phyloP scores from a whole-genome alignment of 2,888 invertebrate species.

The Lasioglossum morio region DNA sequence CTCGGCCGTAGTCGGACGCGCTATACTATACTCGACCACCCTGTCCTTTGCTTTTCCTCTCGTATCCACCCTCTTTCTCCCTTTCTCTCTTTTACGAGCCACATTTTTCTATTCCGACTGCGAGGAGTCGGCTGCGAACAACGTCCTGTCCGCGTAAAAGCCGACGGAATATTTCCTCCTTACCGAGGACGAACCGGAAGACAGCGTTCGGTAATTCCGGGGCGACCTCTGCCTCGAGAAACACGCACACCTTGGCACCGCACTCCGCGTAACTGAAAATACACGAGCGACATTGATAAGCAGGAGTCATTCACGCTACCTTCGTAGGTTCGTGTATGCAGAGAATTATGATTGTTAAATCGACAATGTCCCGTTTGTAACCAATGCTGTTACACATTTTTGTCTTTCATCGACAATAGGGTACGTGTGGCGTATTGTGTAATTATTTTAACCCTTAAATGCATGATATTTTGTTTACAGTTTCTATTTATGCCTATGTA shows the following conservation, averaged over 20 bases:
- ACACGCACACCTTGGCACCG: not conserved
- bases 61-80: not conserved
- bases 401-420: no score
- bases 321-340: no score
- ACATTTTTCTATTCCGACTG: constrained; percentile 34
- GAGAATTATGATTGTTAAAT: no score
- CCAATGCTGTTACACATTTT: no score
- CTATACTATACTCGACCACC: not conserved
- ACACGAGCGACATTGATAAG: not conserved
- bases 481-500: no score
- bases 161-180: constrained; percentile 22
- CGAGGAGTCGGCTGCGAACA: not conserved
- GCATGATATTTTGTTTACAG: no score
- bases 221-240: not conserved
- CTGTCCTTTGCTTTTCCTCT: not conserved
- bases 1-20: not conserved
- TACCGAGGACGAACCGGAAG: not conserved
- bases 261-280: not conserved
- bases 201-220: not conserved
- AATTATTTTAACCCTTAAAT: no score
- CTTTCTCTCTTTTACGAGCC: constrained; percentile 28
- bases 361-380: no score
- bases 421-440: no score
- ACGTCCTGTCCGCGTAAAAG: constrained; percentile 9
- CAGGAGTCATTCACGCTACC: not conserved